These are phyloP conservation scores for Bombus affinis DNA, from an alignment of 1,140 invertebrate species.

Conservation along the genomic window DNA sequence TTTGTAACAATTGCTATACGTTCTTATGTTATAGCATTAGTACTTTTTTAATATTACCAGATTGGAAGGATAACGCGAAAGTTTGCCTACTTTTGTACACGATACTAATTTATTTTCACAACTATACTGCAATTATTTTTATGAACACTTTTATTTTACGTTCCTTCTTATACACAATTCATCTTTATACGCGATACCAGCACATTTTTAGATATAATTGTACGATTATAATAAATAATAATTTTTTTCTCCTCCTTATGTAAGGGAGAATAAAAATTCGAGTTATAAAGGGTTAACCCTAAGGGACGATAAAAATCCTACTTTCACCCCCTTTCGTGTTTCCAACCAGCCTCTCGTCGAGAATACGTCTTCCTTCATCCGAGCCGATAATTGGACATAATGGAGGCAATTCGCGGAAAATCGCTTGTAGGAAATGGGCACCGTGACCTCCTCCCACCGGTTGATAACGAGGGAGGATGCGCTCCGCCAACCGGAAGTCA, in stretches of 20 bases:
- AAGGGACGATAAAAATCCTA: slow-evolving; percentile 33
- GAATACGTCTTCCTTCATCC: slow-evolving; percentile 62
- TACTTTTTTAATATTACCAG: too few relatives aligned
- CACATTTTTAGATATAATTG: too few relatives aligned
- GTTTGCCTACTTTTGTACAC: neutral
- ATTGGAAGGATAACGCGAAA: neutral
- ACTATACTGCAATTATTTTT: too few relatives aligned
- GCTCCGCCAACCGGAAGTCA: slow-evolving; percentile 49
- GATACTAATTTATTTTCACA: neutral
- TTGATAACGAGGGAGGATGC: slow-evolving; percentile 48
- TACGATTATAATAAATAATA: too few relatives aligned
- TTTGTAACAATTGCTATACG: neutral
- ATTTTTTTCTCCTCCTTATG: neutral
- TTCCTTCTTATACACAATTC: too few relatives aligned
- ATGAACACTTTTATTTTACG: too few relatives aligned
- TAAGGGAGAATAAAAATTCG: neutral
- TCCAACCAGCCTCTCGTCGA: slow-evolving; percentile 20
- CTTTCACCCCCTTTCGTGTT: neutral
- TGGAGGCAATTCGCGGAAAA: slow-evolving; percentile 75
- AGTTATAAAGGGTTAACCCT: neutral
- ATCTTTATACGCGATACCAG: too few relatives aligned
- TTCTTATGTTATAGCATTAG: too few relatives aligned
- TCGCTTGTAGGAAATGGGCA: slow-evolving; percentile 73
- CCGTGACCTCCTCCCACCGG: slow-evolving; percentile 40
- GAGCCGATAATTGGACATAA: slow-evolving; percentile 75